Evolutionary conservation across 2,797 vertebrate species (phyloP), one percentile per base, ranked within the genome.

Genomic region (Melanotaenia maccullochi): DNA sequence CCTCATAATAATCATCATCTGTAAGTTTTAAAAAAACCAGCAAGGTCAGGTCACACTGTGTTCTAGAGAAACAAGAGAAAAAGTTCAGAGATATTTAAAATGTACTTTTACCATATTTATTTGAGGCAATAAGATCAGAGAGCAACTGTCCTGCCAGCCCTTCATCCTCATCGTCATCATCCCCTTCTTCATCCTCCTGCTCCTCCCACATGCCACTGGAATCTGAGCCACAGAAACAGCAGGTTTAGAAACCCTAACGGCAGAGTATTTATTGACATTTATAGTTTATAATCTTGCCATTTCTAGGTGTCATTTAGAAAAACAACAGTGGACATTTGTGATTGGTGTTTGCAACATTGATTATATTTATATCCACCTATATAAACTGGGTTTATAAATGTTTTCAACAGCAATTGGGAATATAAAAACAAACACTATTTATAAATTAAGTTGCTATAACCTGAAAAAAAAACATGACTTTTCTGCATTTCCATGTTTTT

Each of bases 1-100:
- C 98, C 84, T 99, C 98, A 68, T 99, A 99, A 92, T 97, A 99
- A 93, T 99, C 97, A 14, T 99, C 98, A 91, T 98, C 98, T 99
- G 84, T 18, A 49, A n/a, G 44, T 49, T 49, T 22, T 76, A 71
- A 84, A 42, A 75, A 25, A 13, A 22, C 35, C 4, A 20, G 1
- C 7, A 9, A 13, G 3, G 16, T 56, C 3, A 44, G 36, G 28
- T 20, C 22, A 22, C 20, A 32, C 3, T n/a, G 42, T 18, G 3
- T 38, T 55, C 9, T 55, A 61, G 4, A 11, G 5, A 0, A 16
- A 4, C 28, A 55, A 9, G 38, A 7, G 5, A 75, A 12, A 55
- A 7, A 65, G 18, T 4, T 22, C 13, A 1, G n/a, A 59, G 32
- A 52, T 16, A 52, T 47, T 20, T 3, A 4, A 18, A 22, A 65